These are phyloP conservation scores for Chaetorhynchus papuensis DNA, from an alignment of 2,113 vertebrate species.

Conservation along the genomic window DNA sequence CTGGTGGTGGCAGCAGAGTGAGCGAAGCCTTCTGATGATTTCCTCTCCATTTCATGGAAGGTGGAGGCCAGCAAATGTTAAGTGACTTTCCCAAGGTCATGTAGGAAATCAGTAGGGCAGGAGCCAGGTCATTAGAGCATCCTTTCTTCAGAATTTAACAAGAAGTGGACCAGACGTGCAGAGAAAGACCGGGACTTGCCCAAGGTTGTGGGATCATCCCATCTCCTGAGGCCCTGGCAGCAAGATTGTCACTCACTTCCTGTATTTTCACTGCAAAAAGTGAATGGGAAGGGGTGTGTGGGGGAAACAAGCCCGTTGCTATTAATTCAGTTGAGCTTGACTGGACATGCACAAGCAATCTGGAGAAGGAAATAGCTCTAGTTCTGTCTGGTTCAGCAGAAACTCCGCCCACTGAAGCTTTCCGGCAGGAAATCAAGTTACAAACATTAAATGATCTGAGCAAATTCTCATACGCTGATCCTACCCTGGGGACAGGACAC, in stretches of 20 bases:
- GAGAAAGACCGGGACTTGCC: background rate
- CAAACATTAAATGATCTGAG: constrained; percentile 61
- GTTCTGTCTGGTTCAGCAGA: constrained; percentile 56
- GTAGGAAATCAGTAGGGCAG: constrained; percentile 6
- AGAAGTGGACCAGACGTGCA: background rate
- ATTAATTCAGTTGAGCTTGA: constrained; percentile 56
- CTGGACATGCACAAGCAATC: constrained; percentile 58
- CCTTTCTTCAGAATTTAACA: background rate
- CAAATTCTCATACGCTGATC: constrained; percentile 64
- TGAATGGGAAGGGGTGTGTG: constrained; percentile 52
- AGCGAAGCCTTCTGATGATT: background rate
- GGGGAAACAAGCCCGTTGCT: constrained; percentile 13
- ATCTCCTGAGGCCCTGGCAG: background rate
- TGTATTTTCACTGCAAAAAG: background rate
- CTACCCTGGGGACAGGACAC: constrained; percentile 58
- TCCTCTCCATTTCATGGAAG: background rate
- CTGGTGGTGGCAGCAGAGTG: background rate
- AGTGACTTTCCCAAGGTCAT: background rate
- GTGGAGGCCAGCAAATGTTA: background rate
- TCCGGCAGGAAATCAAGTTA: constrained; percentile 65
- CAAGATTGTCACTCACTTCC: constrained; percentile 7
- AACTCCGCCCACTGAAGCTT: constrained; percentile 61
- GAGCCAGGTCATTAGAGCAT: background rate
- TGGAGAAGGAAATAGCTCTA: constrained; percentile 58
- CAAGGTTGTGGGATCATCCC: background rate